Evolutionary conservation across 2,888 invertebrate genomes (phyloP).

Genomic region (Helleia helle): DNA sequence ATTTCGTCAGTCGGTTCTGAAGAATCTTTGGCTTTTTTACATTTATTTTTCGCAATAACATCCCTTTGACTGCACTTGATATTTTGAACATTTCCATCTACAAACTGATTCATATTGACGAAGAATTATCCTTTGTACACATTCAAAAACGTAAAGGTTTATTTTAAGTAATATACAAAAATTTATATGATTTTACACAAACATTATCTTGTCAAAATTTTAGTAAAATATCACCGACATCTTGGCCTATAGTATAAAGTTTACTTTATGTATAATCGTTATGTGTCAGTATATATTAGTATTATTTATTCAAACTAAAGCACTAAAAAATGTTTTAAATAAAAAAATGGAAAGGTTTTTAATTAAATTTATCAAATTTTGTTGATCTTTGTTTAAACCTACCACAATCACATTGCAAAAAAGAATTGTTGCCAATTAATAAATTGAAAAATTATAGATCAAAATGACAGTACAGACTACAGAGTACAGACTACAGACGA

Average conservation of each 20-base stretch:
- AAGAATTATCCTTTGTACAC: slow-evolving; percentile 58
- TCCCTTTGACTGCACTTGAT: slow-evolving; percentile 56
- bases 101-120: slow-evolving; percentile 58
- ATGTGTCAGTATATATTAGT: slow-evolving; percentile 31
- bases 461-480: too few species aligned
- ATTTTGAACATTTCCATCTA: slow-evolving; percentile 53
- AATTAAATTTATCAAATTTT: slow-evolving; percentile 41
- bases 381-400: slow-evolving; percentile 36
- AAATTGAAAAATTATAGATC: too few species aligned
- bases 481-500: too few species aligned
- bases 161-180: slow-evolving; percentile 38
- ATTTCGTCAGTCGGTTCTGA: slow-evolving; percentile 46
- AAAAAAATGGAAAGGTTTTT: slow-evolving; percentile 41
- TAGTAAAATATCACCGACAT: slow-evolving; percentile 67
- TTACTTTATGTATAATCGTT: slow-evolving; percentile 29
- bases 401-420: slow-evolving; percentile 67
- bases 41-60: slow-evolving; percentile 58
- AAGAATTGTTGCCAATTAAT: slow-evolving; percentile 28
- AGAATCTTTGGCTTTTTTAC: slow-evolving; percentile 66
- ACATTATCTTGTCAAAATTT: slow-evolving; percentile 64
- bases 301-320: slow-evolving; percentile 22
- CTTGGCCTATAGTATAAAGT: slow-evolving; percentile 52
- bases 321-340: slow-evolving; percentile 22
- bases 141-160: slow-evolving; percentile 50
- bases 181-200: slow-evolving; percentile 44